Evolutionary conservation across 2,113 vertebrate genomes (phyloP), one percentile per base, ranked within the genome.

Genomic region (Phrynocephalus versicolor): DNA sequence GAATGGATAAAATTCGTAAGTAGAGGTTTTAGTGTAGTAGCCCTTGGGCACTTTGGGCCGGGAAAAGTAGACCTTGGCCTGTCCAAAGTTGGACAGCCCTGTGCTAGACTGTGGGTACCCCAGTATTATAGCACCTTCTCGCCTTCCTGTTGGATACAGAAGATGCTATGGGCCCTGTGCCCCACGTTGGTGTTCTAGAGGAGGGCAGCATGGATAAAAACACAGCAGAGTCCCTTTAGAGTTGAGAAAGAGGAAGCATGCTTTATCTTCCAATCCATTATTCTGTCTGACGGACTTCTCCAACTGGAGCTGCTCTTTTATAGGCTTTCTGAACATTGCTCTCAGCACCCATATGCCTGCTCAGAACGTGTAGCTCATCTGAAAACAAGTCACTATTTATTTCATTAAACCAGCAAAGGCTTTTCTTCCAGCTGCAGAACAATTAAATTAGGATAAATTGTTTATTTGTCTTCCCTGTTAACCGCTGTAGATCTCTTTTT

Each of bases 371-470:
- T 51, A 87, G 79, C 89, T 88, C 85, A 93, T 89, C 89, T 91
- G 92, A 92, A 92, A 91, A 92, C 88, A 94, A 95, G 90, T 91
- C 88, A 90, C 91, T 89, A 58, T 87, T 30, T 91, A 89, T 93
- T 89, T 88, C 85, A 91, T 92, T 92, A 92, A 94, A 91, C 60
- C 87, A 85, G 87, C 88, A 88, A 88, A 87, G 91, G 84, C 88
- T 89, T 90, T 91, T 72, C 86, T 92, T 90, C 84, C 82, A 0
- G 9, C 15, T 70, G 86, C 84, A 89, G 92, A 89, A 72, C 58
- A 89, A 84, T 86, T 92, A 86, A 85, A 45, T 85, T 82, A 35
- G 83, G 85, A 67, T 70, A 88, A 90, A 85, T 81, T 79, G n/a
- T 57, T 76, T 60, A 7, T 60, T 60, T 23, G 19, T 10, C 4